Conservation (phyloP, 2,113 vertebrate species). For the Xiphophorus hellerii region DNA sequence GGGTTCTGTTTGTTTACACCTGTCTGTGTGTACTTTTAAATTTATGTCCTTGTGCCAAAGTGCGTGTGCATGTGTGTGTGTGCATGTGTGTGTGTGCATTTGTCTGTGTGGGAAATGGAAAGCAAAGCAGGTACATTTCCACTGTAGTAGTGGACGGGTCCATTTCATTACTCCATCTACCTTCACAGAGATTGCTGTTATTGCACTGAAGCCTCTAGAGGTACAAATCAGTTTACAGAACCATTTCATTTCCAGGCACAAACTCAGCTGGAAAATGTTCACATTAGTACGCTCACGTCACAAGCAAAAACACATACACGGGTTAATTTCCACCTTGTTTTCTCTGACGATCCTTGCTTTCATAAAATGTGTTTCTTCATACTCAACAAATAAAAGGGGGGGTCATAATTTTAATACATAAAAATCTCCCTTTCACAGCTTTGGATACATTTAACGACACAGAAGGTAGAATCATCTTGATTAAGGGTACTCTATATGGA, state of each 20-base stretch:
- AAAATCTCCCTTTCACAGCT: no score
- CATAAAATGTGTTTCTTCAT: neutral
- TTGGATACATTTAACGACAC: no score
- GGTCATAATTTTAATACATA: neutral
- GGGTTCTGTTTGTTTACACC: constrained; percentile 9
- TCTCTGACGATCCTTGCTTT: neutral
- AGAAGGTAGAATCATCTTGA: no score
- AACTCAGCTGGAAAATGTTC: constrained; percentile 42
- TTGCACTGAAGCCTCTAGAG: neutral
- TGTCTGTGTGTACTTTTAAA: neutral
- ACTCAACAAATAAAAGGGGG: no score
- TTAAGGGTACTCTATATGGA: no score
- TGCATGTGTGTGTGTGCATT: neutral
- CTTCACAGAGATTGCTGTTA: constrained; percentile 9
- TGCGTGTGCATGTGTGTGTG: neutral
- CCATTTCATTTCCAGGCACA: constrained; percentile 41
- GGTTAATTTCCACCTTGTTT: neutral
- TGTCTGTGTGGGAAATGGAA: neutral
- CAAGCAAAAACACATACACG: neutral
- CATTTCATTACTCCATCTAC: constrained; percentile 20
- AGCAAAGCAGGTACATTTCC: constrained; percentile 43
- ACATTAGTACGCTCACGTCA: constrained; percentile 28
- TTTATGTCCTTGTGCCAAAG: neutral
- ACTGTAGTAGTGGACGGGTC: neutral
- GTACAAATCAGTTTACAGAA: constrained; percentile 14